Evolutionary conservation across 2,888 invertebrate species (phyloP).

Genomic region (Quadroppia sp.): DNA sequence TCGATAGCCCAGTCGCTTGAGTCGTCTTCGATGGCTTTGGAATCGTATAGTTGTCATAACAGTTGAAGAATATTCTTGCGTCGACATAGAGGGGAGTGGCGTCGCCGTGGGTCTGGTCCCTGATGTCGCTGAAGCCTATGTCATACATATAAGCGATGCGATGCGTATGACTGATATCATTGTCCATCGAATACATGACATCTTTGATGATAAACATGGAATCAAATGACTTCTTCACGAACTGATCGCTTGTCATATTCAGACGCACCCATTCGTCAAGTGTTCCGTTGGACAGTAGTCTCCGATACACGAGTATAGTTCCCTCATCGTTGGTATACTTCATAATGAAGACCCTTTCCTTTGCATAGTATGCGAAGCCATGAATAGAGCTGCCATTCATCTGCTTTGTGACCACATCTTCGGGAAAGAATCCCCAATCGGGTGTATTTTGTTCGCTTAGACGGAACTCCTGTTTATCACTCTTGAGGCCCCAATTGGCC

Average conservation of each 20-base stretch:
- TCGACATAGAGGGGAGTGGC: neutral
- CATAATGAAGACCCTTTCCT: neutral
- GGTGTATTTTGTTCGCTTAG: neutral
- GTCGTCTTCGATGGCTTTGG: no score
- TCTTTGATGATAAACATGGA: neutral
- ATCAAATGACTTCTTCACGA: neutral
- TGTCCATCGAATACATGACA: neutral
- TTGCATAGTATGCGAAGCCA: neutral
- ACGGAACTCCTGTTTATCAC: constrained; percentile 1
- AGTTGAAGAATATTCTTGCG: constrained; percentile 10
- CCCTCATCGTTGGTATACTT: neutral
- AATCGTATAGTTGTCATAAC: neutral
- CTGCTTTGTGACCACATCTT: neutral
- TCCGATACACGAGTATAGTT: neutral
- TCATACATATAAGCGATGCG: neutral
- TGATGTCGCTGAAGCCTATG: neutral
- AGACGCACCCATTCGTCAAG: neutral
- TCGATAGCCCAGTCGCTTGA: no score
- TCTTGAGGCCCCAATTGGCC: neutral
- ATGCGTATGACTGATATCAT: neutral
- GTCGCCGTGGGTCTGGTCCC: no score
- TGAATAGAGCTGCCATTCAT: neutral
- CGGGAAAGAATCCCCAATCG: neutral
- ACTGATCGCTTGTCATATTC: neutral
- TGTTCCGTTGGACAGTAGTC: neutral